Conservation (phyloP, 2,888 invertebrate genomes). For the Serripes groenlandicus region DNA sequence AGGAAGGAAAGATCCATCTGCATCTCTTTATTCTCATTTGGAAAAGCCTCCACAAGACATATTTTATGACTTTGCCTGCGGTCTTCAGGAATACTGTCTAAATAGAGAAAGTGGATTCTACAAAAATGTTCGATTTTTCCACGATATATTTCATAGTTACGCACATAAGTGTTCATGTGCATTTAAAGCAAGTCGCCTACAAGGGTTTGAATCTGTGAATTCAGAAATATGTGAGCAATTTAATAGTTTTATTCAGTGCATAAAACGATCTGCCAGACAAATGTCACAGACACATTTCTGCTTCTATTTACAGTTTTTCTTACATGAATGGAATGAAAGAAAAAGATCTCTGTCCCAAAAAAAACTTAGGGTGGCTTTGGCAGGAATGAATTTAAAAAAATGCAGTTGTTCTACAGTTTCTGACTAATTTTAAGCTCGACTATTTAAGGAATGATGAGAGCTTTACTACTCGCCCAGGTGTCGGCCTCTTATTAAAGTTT, state of each 20-base stretch:
- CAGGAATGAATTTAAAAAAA: constrained; percentile 6
- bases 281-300: constrained; percentile 39
- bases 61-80: constrained; percentile 59
- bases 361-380: background rate
- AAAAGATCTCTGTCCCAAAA: background rate
- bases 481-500: too few relatives aligned
- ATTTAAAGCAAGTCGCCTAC: constrained; percentile 33
- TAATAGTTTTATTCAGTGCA: constrained; percentile 40
- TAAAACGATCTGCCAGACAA: constrained; percentile 26
- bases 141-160: constrained; percentile 44
- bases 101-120: constrained; percentile 2
- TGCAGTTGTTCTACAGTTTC: too few relatives aligned
- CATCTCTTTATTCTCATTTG: constrained; percentile 33
- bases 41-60: constrained; percentile 22
- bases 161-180: constrained; percentile 49
- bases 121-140: background rate
- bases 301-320: constrained; percentile 41
- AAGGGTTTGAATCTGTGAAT: constrained; percentile 43
- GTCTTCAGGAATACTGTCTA: constrained; percentile 48
- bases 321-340: constrained; percentile 44
- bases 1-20: constrained; percentile 48
- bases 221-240: constrained; percentile 59
- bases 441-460: too few relatives aligned
- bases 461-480: too few relatives aligned
- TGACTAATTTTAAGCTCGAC: too few relatives aligned